Evolutionary conservation across 2,888 invertebrate species (phyloP), one percentile per base, ranked within the genome.

Genomic region (Scrobipalpa costella): DNA sequence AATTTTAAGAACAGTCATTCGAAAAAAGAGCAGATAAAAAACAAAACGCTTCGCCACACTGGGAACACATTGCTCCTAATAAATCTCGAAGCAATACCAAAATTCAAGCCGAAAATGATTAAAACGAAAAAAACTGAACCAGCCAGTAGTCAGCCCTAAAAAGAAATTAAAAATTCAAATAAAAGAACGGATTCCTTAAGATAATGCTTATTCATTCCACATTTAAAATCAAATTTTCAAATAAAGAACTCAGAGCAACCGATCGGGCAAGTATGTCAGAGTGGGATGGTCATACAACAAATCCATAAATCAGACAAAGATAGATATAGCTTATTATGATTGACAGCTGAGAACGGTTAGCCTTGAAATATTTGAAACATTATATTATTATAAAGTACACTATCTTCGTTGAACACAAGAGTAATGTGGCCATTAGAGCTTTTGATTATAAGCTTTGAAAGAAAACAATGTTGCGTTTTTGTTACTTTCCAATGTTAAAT

Each of bases 281-380:
- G 72, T 66, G 83, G 81, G 85, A 87, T 63, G 71, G 77, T 76
- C 64, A 71, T 76, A 84, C 71, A 73, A 66, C 71, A 73, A 75
- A 77, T 77, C 75, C 75, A 79, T 81, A 78, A 72, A 82, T 76
- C 75, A 73, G 85, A 90, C 74, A 79, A 84, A 85, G 90, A 88
- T 77, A 76, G 84, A 84, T 85, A 88, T 85, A 88, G 84, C 86
- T 88, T 90, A 90, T 90, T 90, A 91, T 91, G 91, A 91, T 91
- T 91, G 91, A 91, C 91, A 91, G 91, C 89, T 91, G 87, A 90
- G 90, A 90, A 90, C 90, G 90, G 90, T 90, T 90, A 89, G 88
- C 91, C 91, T 91, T 91, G 91, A 90, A 91, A 91, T 91, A 91
- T 90, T 91, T 90, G 90, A 90, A 91, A 90, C 91, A 90, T 91